Conservation (phyloP, 2,113 vertebrate species). For the Protobothrops flavoviridis region DNA sequence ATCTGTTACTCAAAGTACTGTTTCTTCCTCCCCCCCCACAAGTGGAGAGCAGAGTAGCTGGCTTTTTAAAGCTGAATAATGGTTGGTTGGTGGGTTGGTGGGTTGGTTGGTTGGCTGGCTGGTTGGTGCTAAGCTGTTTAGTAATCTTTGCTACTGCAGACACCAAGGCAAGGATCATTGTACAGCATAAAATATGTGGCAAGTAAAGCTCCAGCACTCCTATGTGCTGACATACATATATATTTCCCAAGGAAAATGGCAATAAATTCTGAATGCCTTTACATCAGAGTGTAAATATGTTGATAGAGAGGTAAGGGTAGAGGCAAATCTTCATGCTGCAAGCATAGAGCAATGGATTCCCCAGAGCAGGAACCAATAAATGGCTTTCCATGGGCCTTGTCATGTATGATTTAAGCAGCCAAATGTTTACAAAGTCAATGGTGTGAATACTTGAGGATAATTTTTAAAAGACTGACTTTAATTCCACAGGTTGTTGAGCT, state of each 20-base stretch:
- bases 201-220: not conserved
- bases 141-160: not conserved
- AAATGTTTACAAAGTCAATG: not conserved
- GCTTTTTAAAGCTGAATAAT: fast-evolving
- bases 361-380: not conserved
- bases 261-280: slow-evolving; percentile 2
- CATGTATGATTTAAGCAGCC: fast-evolving
- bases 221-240: fast-evolving
- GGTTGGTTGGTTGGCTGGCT: not conserved
- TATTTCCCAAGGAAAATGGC: fast-evolving
- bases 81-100: not conserved
- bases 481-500: not conserved
- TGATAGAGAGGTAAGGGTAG: not conserved
- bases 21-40: not conserved
- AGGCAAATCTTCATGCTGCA: not conserved
- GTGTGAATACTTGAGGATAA: not conserved
- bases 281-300: not conserved
- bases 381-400: not conserved
- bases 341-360: not conserved
- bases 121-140: not conserved
- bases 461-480: not conserved
- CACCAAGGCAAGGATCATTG: not conserved
- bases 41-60: not conserved
- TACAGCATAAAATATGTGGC: not conserved
- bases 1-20: slow-evolving; percentile 15